Evolutionary conservation across 2,888 invertebrate genomes (phyloP).

Genomic region (Limenitis camilla): DNA sequence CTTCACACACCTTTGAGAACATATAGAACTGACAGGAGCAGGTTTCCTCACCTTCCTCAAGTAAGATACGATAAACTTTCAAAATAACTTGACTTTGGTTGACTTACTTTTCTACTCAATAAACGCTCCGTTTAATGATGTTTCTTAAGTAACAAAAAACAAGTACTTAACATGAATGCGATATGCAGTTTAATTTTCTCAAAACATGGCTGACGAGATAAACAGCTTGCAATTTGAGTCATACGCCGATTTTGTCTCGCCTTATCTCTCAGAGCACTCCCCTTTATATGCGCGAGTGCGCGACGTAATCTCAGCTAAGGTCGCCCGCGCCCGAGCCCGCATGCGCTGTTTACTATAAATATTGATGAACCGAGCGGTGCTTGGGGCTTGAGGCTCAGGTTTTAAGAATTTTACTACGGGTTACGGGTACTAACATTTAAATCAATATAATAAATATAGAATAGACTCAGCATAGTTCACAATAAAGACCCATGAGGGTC

Average conservation of each 20-base stretch:
- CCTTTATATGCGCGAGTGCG: slow-evolving; percentile 36
- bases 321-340: slow-evolving; percentile 21
- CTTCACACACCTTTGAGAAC: too few relatives aligned
- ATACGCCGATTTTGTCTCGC: slow-evolving; percentile 46
- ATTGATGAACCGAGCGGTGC: background rate
- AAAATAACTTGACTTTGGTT: too few relatives aligned
- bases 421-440: too few relatives aligned
- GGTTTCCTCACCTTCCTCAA: too few relatives aligned
- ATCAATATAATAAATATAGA: too few relatives aligned
- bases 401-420: too few relatives aligned
- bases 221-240: slow-evolving; percentile 43
- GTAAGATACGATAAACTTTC: too few relatives aligned
- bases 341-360: slow-evolving; percentile 4
- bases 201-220: slow-evolving; percentile 22
- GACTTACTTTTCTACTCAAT: too few relatives aligned
- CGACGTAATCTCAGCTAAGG: slow-evolving; percentile 42
- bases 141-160: background rate
- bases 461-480: too few relatives aligned
- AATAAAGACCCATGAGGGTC: too few relatives aligned
- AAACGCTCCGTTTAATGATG: background rate
- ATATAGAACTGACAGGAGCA: too few relatives aligned
- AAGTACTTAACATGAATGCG: background rate
- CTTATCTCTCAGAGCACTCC: slow-evolving; percentile 57
- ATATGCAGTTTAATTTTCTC: slow-evolving; percentile 13
- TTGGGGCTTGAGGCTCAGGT: too few relatives aligned